Evolutionary conservation across 2,888 invertebrate species (phyloP).

Genomic region (Laothoe populi): DNA sequence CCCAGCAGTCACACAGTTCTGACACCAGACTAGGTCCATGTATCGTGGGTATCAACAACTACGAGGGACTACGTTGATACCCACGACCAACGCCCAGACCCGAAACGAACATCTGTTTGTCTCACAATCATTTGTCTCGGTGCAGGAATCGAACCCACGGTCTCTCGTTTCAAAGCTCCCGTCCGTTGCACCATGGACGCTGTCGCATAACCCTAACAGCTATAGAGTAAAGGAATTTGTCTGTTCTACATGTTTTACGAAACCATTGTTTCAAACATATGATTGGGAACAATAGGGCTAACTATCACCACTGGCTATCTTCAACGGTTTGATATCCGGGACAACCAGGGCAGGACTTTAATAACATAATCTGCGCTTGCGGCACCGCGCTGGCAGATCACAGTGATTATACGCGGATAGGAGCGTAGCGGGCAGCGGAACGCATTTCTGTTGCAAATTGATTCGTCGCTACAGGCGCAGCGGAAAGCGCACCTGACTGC

Average conservation of each 20-base stretch:
- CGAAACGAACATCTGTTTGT: too few relatives aligned
- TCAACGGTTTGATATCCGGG: slow-evolving; percentile 65
- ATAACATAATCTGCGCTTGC: slow-evolving; percentile 75
- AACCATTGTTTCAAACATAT: slow-evolving; percentile 43
- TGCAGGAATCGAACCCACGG: too few relatives aligned
- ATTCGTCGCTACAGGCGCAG: slow-evolving; percentile 60
- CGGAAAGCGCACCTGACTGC: slow-evolving; percentile 51
- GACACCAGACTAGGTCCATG: too few relatives aligned
- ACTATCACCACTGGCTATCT: slow-evolving; percentile 58
- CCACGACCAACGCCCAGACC: too few relatives aligned
- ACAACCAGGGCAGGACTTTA: slow-evolving; percentile 59
- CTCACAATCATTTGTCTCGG: too few relatives aligned
- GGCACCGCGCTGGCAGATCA: slow-evolving; percentile 58
- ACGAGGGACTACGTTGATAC: too few relatives aligned
- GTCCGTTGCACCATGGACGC: too few relatives aligned
- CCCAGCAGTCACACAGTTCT: too few relatives aligned
- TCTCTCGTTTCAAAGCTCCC: too few relatives aligned
- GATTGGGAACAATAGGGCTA: slow-evolving; percentile 55
- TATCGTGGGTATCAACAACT: too few relatives aligned
- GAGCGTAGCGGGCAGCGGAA: slow-evolving; percentile 52
- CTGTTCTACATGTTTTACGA: neutral
- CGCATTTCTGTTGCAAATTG: slow-evolving; percentile 62
- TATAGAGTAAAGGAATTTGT: neutral
- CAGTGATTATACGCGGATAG: slow-evolving; percentile 58
- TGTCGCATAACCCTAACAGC: too few relatives aligned